Conservation (phyloP, 2,113 vertebrate species). For the Grus americana region DNA sequence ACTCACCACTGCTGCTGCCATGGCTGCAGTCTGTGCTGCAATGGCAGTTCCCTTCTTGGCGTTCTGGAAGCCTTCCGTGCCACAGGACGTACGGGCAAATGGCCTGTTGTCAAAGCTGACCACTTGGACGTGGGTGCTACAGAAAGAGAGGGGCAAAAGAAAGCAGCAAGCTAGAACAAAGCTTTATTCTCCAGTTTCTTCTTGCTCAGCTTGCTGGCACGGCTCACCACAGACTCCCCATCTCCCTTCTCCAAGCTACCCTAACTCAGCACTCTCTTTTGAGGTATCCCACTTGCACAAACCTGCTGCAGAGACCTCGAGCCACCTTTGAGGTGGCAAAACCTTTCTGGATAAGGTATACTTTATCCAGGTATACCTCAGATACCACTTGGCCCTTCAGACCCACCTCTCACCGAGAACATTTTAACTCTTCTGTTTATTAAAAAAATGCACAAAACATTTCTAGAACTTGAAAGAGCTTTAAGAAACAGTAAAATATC, state of each 20-base stretch:
- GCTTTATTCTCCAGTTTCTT: background rate
- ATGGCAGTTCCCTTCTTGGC: constrained; percentile 88
- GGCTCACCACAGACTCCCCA: rapidly evolving
- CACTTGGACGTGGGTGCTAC: constrained; percentile 91
- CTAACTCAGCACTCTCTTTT: background rate
- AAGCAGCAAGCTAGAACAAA: background rate
- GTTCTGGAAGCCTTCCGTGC: constrained; percentile 92
- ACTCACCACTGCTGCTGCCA: constrained; percentile 86
- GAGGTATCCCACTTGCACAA: background rate
- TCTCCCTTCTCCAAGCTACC: background rate
- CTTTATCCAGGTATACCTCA: background rate
- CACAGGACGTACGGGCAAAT: constrained; percentile 82
- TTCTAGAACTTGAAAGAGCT: background rate
- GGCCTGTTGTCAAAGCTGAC: constrained; percentile 75
- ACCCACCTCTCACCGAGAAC: background rate
- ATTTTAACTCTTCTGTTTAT: background rate
- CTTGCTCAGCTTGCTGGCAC: rapidly evolving
- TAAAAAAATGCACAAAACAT: background rate
- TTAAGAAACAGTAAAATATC: background rate
- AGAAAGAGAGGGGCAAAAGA: background rate
- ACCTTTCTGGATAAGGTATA: background rate
- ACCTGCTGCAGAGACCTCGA: background rate
- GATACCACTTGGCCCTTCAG: background rate
- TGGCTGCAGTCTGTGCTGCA: constrained; percentile 88
- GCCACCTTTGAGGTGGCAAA: background rate